Base-by-base conservation (phyloP, 2,797 vertebrate genomes). In the Pristis pectinata region DNA sequence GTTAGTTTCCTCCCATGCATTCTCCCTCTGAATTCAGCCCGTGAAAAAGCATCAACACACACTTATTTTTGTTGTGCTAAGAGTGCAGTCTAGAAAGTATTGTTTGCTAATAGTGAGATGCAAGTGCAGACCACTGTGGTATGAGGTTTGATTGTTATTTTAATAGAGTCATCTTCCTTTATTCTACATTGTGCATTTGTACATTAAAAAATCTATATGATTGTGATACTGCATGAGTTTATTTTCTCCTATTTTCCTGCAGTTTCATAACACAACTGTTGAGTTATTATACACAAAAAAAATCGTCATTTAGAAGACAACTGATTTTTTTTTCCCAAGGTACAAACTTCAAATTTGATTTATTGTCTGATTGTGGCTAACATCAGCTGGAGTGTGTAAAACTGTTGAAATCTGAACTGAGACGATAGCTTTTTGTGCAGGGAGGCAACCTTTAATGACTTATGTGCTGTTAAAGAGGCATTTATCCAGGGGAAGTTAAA, bases 401-500 rank as follows among this genome's bases (percentile, higher is more conserved):
- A 79, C n/a, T 91, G 59, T n/a, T 91, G 87, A 91, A 64, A 41
- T 91, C 87, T 91, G 87, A n/a, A 91, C 5, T 9, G 59, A 91
- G n/a, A 91, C 34, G 15, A 37, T 91, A 85, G 61, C 41, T 37
- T 7, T 91, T 91, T 11, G 59, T 22, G 17, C 17, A 64, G n/a
- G 87, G 59, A 89, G 56, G 30, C 17, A 91, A 37, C 30, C 87
- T 37, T 91, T 37, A 37, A 22, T 91, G 87, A 22, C n/a, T 64
- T 64, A 37, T 24, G n/a, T 37, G 15, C 15, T 10, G 13, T 34
- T 61, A 91, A 37, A 19, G 87, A 64, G 10, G 11, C 83, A 87
- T 61, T 87, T n/a, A 87, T 56, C 49, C 24, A n/a, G 30, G 61
- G 53, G 56, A 59, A 87, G 34, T 64, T 61, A 91, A 22, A 91